Evolutionary conservation across 2,797 vertebrate genomes (phyloP).

Genomic region (Bucorvus abyssinicus): DNA sequence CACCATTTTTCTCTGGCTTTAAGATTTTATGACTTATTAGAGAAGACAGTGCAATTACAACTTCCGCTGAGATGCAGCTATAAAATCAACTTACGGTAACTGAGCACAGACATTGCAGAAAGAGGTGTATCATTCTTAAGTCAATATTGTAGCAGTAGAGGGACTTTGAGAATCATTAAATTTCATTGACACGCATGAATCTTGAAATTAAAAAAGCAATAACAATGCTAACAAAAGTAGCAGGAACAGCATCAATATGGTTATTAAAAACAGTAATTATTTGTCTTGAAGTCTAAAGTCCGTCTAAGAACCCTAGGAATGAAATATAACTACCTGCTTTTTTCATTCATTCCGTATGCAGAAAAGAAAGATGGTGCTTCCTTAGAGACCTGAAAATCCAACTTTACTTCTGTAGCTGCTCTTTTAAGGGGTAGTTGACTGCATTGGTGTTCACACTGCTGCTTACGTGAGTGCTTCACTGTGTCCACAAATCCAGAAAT

Average conservation of each 20-base stretch:
- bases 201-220: slow-evolving; percentile 22
- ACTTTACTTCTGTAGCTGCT: neutral
- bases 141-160: slow-evolving; percentile 8
- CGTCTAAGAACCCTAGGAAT: neutral
- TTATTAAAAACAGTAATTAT: slow-evolving; percentile 30
- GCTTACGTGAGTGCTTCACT: neutral
- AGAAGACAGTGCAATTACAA: slow-evolving; percentile 44
- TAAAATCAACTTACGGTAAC: slow-evolving; percentile 38
- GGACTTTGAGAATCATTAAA: neutral
- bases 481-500: neutral
- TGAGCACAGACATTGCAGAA: slow-evolving; percentile 8
- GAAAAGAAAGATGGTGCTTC: neutral
- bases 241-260: neutral
- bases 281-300: neutral
- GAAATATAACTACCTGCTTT: neutral
- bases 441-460: neutral
- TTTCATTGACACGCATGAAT: neutral
- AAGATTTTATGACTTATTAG: slow-evolving; percentile 36
- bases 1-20: neutral
- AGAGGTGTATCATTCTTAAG: slow-evolving; percentile 15
- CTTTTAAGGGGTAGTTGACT: neutral
- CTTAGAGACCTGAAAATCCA: neutral
- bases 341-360: neutral
- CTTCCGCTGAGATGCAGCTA: neutral
- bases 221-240: neutral